phyloP scores from a whole-genome alignment of 2,797 vertebrate species.

The Sebastes hubbsi region DNA sequence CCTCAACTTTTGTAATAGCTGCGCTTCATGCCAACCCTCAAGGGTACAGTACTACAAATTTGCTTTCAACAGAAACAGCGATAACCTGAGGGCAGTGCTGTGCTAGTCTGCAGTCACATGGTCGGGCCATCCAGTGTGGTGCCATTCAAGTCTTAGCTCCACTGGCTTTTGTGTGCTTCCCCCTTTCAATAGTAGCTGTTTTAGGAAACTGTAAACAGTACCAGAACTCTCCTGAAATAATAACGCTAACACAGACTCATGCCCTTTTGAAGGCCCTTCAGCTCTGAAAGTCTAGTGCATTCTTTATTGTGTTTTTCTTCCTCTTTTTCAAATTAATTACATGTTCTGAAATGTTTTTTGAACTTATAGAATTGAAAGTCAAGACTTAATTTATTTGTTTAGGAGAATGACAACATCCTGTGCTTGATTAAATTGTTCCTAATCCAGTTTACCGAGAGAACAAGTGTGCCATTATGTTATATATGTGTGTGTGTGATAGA shows the following conservation, averaged over 20 bases:
- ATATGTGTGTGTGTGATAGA: not conserved
- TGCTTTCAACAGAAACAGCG: slow-evolving; percentile 34
- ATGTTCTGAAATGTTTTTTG: slow-evolving; percentile 4
- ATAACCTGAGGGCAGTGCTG: slow-evolving; percentile 66
- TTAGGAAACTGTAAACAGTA: slow-evolving; percentile 68
- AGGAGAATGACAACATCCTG: slow-evolving; percentile 5
- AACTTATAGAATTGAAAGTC: not conserved
- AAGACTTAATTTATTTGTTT: slow-evolving; percentile 26
- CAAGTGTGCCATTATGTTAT: slow-evolving; percentile 32
- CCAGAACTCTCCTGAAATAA: slow-evolving; percentile 61
- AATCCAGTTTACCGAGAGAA: slow-evolving; percentile 42
- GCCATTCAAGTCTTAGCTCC: slow-evolving; percentile 51
- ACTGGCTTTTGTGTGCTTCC: slow-evolving; percentile 58
- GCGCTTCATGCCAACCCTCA: slow-evolving; percentile 20
- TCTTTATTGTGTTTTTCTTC: not conserved
- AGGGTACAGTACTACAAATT: slow-evolving; percentile 18
- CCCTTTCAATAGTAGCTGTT: slow-evolving; percentile 65
- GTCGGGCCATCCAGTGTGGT: slow-evolving; percentile 30
- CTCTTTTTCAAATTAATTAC: slow-evolving; percentile 5
- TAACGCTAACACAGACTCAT: slow-evolving; percentile 42
- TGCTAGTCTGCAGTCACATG: slow-evolving; percentile 70
- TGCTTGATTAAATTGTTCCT: slow-evolving; percentile 36
- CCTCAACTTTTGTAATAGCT: slow-evolving; percentile 1
- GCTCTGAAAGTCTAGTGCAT: slow-evolving; percentile 16
- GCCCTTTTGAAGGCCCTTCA: slow-evolving; percentile 64